Percentiles rank a stretch among this genome's conserved stretches.
Evolutionary conservation across 2,888 invertebrate species (phyloP).

Genomic region (Rhamphomyia laevipes): DNA sequence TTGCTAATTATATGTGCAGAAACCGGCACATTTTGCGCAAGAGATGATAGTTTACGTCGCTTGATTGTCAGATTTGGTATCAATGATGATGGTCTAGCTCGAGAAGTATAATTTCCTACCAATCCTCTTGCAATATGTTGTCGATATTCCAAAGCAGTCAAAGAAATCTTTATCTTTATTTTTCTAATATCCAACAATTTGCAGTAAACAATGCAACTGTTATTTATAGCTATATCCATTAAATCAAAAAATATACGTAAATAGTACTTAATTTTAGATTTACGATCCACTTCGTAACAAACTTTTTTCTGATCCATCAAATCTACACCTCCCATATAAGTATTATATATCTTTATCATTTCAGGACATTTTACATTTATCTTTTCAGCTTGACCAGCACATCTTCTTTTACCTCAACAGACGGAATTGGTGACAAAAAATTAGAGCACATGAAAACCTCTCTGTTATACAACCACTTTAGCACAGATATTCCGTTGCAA

Average conservation of each 20-base stretch:
- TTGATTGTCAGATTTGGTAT: too few species aligned
- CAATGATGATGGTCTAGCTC: background rate
- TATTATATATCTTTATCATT: slow-evolving; percentile 2
- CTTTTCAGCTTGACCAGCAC: slow-evolving; percentile 5
- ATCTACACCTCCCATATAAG: slow-evolving; percentile 8
- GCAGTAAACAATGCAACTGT: slow-evolving; percentile 2
- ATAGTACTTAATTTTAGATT: slow-evolving; percentile 10
- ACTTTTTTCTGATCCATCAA: slow-evolving; percentile 11
- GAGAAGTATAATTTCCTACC: background rate
- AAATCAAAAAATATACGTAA: slow-evolving; percentile 8
- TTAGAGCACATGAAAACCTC: slow-evolving; percentile 3
- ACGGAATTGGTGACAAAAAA: slow-evolving; percentile 4
- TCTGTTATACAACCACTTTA: slow-evolving; percentile 9
- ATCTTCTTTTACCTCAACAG: background rate
- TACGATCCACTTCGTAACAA: slow-evolving; percentile 8
- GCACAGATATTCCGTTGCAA: slow-evolving; percentile 7
- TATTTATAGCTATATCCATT: slow-evolving; percentile 5
- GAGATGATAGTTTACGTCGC: too few species aligned
- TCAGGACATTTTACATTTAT: slow-evolving; percentile 7
- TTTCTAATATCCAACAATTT: background rate
- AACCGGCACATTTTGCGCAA: too few species aligned
- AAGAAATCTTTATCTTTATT: background rate
- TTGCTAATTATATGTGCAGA: too few species aligned
- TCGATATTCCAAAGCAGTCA: slow-evolving; percentile 5
- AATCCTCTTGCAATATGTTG: slow-evolving; percentile 3